Evolutionary conservation across 2,113 vertebrate species (phyloP).

Genomic region (Trogon melanurus): DNA sequence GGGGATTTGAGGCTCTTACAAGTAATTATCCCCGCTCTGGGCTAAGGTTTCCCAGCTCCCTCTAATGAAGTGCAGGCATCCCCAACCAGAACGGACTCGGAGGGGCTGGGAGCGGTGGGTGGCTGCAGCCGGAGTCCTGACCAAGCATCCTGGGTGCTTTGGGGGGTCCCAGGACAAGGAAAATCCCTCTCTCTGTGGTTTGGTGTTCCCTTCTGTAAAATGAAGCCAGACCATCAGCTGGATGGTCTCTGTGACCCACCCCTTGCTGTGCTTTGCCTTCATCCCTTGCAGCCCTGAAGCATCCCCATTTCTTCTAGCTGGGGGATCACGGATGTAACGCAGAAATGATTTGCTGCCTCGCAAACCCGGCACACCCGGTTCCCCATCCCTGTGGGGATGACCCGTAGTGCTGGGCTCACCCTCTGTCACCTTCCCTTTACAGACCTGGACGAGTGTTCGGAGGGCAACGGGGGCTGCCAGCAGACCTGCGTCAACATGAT

Average conservation of each 20-base stretch:
- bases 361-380: accelerated
- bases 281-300: background rate
- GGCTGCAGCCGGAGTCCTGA: background rate
- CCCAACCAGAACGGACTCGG: background rate
- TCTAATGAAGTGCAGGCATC: slow-evolving; percentile 57
- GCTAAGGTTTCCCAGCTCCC: slow-evolving; percentile 41
- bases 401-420: background rate
- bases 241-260: background rate
- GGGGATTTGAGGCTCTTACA: slow-evolving; percentile 8
- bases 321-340: background rate
- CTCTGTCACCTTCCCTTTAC: background rate
- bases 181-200: background rate
- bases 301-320: background rate
- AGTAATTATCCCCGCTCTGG: slow-evolving; percentile 30
- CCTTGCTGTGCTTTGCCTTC: background rate
- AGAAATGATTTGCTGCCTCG: background rate
- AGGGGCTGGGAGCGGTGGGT: background rate
- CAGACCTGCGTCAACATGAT: slow-evolving; percentile 99
- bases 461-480: slow-evolving; percentile 95
- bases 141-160: background rate
- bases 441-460: slow-evolving; percentile 96
- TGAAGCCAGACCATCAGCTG: background rate
- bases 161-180: background rate
- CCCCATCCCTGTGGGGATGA: background rate
- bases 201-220: background rate